Evolutionary conservation across 1,140 invertebrate species (phyloP), one percentile per base, ranked within the genome.

Genomic region (Zaprionus camerounensis): DNA sequence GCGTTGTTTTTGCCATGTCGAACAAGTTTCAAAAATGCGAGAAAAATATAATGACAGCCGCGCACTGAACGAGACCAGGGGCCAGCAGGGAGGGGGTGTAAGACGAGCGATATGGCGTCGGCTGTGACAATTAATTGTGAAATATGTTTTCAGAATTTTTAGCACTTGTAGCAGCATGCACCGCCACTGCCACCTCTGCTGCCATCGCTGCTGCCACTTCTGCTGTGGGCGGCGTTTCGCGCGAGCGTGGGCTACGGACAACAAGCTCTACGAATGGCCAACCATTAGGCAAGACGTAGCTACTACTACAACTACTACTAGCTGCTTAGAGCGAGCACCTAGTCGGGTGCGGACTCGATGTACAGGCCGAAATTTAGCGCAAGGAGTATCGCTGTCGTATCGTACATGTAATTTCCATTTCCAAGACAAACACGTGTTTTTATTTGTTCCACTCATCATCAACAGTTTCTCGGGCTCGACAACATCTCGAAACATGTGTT

Each of bases 111-210:
- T 24, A 56, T 55, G 53, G 59, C 72, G 63, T 73, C 66, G 63
- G 62, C 76, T 77, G 78, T 82, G 88, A 91, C 87, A 91, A 91
- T 91, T 91, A 91, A 91, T 91, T 91, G 81, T 91, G 79, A 91
- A 88, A 91, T 91, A 87, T 91, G 88, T 91, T 88, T 91, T 87
- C 76, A 76, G 65, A 85, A 88, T 91, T 88, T 91, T 88, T 87
- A 88, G 85, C 85, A 88, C 85, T 90, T 88, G 85, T 88, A 90
- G 71, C 74, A 46, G 85, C 81, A 90, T 90, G 85, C 85, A 24
- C 11, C 12, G 41, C 41, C 41, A 44, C 41, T n/a, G 41, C 41
- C 41, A 17, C 15, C n/a, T 2, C 38, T 12, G 15, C 5, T 5
- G 41, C 41, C 41, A n/a, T 1, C 11, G 12, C 12, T 71, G 13